Evolutionary conservation across 2,113 vertebrate species (phyloP).

Genomic region (Siniperca knerii): DNA sequence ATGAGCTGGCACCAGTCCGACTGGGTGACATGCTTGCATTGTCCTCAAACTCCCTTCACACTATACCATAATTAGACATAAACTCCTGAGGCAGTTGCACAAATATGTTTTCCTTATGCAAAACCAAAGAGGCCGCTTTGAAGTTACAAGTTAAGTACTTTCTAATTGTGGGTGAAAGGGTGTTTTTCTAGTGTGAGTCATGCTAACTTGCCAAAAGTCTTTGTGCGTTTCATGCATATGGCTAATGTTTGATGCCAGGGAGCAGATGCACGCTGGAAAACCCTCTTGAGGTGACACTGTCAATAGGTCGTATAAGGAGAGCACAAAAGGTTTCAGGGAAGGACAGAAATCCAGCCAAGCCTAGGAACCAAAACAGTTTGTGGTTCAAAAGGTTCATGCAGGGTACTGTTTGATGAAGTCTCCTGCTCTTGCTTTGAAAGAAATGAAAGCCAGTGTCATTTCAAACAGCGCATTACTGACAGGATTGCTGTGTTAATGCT

Average conservation of each 20-base stretch:
- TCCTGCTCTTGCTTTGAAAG: conserved; percentile 30
- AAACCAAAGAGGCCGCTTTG: conserved; percentile 39
- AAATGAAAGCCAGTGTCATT: conserved; percentile 51
- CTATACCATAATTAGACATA: conserved; percentile 41
- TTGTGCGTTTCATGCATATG: conserved; percentile 31
- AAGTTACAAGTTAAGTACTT: conserved; percentile 55
- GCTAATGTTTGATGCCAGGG: conserved; percentile 56
- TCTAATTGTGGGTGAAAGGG: conserved; percentile 44
- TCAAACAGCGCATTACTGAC: conserved; percentile 20
- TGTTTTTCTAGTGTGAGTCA: conserved; percentile 53
- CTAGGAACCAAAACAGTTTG: conserved; percentile 56
- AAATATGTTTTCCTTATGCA: conserved; percentile 54
- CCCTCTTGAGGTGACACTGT: conserved; percentile 53
- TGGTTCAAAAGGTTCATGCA: conserved; percentile 58
- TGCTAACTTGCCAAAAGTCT: conserved; percentile 48
- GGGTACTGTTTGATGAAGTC: conserved; percentile 48
- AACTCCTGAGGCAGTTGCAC: conserved; percentile 35
- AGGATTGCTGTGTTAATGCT: conserved; percentile 38
- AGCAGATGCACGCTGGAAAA: conserved; percentile 54
- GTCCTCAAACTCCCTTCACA: conserved; percentile 42
- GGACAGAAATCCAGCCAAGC: conserved; percentile 50
- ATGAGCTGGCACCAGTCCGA: conserved; percentile 47
- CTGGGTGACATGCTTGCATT: conserved; percentile 48
- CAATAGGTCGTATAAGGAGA: conserved; percentile 60
- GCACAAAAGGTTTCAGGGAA: conserved; percentile 48